phyloP scores from a whole-genome alignment of 2,113 vertebrate species.

The Camelus dromedarius region DNA sequence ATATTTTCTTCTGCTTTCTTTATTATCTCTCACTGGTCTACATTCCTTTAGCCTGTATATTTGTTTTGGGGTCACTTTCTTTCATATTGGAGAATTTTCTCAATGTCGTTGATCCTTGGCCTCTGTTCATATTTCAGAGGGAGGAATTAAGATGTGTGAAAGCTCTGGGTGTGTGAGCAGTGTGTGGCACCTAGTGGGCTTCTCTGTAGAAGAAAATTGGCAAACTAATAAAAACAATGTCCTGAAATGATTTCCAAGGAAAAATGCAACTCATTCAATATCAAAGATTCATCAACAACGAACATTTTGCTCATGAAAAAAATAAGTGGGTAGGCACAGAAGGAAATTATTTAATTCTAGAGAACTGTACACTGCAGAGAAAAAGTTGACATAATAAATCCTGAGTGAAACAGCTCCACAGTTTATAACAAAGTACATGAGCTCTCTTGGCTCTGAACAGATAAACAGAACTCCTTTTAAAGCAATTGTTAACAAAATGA shows the following conservation, averaged over 20 bases:
- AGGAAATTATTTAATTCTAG: not conserved
- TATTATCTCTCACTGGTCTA: not conserved
- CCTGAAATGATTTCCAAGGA: conserved; percentile 24
- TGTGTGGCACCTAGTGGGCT: not conserved
- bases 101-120: not conserved
- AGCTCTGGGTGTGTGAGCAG: not conserved
- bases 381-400: not conserved
- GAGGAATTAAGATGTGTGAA: not conserved
- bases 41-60: not conserved
- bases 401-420: not conserved
- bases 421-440: not conserved
- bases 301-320: conserved; percentile 12
- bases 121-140: not conserved
- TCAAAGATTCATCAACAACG: not conserved
- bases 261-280: not conserved
- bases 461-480: not conserved
- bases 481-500: not conserved
- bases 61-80: not conserved
- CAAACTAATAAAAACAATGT: not conserved
- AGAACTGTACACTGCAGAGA: not conserved
- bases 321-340: not conserved
- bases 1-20: not conserved
- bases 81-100: conserved; percentile 22
- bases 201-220: not conserved
- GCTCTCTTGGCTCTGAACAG: not conserved